phyloP scores from a whole-genome alignment of 2,797 vertebrate species.

The Dromococcyx pavoninus region DNA sequence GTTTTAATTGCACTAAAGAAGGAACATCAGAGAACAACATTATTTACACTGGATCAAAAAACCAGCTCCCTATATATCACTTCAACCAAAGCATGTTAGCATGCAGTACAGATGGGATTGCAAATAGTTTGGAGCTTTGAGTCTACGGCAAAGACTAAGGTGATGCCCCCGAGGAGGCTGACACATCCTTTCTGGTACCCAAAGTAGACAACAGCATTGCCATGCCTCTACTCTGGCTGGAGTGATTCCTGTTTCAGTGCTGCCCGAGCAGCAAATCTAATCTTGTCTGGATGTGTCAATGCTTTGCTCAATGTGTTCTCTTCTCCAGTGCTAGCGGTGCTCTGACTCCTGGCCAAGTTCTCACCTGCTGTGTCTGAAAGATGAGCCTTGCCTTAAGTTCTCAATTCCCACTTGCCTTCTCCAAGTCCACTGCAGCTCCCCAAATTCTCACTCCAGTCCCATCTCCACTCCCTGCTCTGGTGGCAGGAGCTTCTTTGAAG shows the following conservation, averaged over 20 bases:
- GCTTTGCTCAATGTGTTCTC: background rate
- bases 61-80: background rate
- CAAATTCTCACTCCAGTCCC: background rate
- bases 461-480: background rate
- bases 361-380: background rate
- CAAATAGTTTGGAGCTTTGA: background rate
- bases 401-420: background rate
- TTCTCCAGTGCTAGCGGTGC: background rate
- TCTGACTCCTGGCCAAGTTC: background rate
- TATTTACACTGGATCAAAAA: background rate
- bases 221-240: background rate
- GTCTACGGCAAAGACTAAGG: background rate
- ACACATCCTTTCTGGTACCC: no score
- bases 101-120: background rate
- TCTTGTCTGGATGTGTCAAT: accelerated
- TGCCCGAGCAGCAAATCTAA: background rate
- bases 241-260: background rate
- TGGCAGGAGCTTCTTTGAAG: background rate
- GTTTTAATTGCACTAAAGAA: background rate
- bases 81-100: background rate
- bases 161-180: background rate
- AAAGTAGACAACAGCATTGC: background rate
- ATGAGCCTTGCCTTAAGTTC: background rate
- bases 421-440: background rate
- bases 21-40: background rate